phyloP scores from a whole-genome alignment of 2,888 invertebrate genomes.

The Gibbula magus region DNA sequence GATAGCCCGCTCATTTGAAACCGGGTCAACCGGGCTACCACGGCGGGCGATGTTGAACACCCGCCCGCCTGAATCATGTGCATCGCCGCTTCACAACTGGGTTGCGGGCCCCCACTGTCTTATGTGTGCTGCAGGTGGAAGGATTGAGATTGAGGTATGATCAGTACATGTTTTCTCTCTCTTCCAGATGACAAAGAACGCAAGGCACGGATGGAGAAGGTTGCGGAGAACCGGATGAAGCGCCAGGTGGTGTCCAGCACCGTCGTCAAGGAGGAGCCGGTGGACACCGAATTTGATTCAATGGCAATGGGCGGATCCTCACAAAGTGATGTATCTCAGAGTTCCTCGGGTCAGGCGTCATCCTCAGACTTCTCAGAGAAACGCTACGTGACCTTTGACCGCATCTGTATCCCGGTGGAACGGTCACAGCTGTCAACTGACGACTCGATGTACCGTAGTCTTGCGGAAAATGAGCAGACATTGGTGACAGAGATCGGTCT shows the following conservation, averaged over 20 bases:
- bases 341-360: neutral
- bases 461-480: slow-evolving; percentile 48
- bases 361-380: neutral
- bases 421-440: slow-evolving; percentile 47
- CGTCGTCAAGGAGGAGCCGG: slow-evolving; percentile 51
- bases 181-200: slow-evolving; percentile 84
- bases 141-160: no score
- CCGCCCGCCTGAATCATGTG: no score
- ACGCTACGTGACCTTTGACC: neutral
- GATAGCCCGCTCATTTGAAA: no score
- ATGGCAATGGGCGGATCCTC: slow-evolving; percentile 32
- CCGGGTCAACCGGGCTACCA: no score
- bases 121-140: no score
- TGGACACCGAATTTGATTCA: slow-evolving; percentile 40
- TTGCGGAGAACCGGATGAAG: slow-evolving; percentile 85
- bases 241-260: slow-evolving; percentile 21
- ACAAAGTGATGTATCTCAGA: slow-evolving; percentile 11
- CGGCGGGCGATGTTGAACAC: no score
- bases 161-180: no score
- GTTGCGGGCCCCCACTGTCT: no score
- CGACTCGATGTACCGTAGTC: slow-evolving; percentile 47
- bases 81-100: no score
- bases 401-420: slow-evolving; percentile 36
- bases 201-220: slow-evolving; percentile 86
- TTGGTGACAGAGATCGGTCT: slow-evolving; percentile 52